A percentile compares a stretch with the other conserved stretches of the same genome.
Conservation (phyloP, 2,888 invertebrate species). For the Phlogophora meticulosa region DNA sequence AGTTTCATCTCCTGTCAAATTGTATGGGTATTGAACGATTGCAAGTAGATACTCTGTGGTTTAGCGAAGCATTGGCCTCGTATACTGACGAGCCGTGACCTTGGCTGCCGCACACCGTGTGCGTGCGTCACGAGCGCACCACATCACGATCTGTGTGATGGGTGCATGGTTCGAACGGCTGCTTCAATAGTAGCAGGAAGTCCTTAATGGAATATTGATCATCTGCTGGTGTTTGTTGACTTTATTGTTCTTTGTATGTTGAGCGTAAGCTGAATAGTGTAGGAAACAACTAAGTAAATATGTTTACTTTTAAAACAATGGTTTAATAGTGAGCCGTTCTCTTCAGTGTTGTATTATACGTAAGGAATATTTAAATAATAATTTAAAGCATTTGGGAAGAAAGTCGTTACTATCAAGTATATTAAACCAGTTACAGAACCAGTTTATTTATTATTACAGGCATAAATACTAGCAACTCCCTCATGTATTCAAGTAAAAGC, state of each 20-base stretch:
- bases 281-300: neutral
- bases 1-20: slow-evolving; percentile 18
- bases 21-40: slow-evolving; percentile 1
- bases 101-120: slow-evolving; percentile 68
- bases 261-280: neutral
- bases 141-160: slow-evolving; percentile 67
- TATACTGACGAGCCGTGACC: slow-evolving; percentile 71
- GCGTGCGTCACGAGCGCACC: slow-evolving; percentile 71
- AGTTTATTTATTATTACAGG: neutral
- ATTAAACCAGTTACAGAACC: neutral
- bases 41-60: slow-evolving; percentile 31
- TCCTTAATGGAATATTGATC: slow-evolving; percentile 37
- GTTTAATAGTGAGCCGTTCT: neutral
- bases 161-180: slow-evolving; percentile 25
- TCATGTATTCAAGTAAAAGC: neutral
- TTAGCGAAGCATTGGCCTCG: slow-evolving; percentile 65
- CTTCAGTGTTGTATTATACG: neutral
- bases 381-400: neutral
- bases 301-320: slow-evolving; percentile 5
- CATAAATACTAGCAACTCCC: neutral
- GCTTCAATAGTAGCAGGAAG: slow-evolving; percentile 59
- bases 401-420: neutral
- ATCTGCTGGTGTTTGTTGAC: slow-evolving; percentile 18
- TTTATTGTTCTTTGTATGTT: neutral
- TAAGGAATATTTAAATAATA: neutral